Evolutionary conservation across 2,888 invertebrate genomes (phyloP), one percentile per base, ranked within the genome.

Genomic region (Lathronympha strigana): DNA sequence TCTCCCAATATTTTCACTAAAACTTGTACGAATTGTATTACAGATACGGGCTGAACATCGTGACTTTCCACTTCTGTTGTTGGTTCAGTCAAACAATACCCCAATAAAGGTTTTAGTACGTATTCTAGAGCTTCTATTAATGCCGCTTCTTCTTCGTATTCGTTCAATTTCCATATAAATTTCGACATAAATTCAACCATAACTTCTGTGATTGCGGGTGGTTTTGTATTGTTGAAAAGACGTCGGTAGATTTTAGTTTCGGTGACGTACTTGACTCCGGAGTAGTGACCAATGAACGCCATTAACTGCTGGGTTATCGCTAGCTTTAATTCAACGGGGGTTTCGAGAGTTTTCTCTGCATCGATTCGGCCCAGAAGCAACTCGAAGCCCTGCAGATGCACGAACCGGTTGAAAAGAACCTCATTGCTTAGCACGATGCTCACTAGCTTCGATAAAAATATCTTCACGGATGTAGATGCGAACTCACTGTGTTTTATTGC

Each of bases 351-450:
- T 53, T 57, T 28, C 62, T 67, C 60, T 9, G 69, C 23, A 0
- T 60, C 50, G 25, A 68, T 67, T 15, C 67, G 55, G 36, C 28
- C 8, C 11, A 47, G 25, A 11, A 69, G 40, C 23, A 62, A 33
- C 4, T 66, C 45, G 19, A 76, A 64, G 0, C 73, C 76, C 15
- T 74, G 72, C 58, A 71, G 66, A 49, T 73, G 74, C 28, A 21
- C 17, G 36, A 82, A 66, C 69, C 77, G 79, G 61, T 69, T 76
- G 61, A 79, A 82, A 54, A 79, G 79, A 2, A 82, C 69, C 55
- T 82, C 82, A 68, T 79, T 80, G 60, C 73, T 73, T 21, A 77
- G 74, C 8, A 80, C 71, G 9, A 76, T 55, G 0, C 75, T 73
- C 4, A 75, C 45, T 1, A 82, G 61, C 68, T 80, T 71, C 17